phyloP scores from a whole-genome alignment of 2,888 invertebrate species.

The Theristus sp. region DNA sequence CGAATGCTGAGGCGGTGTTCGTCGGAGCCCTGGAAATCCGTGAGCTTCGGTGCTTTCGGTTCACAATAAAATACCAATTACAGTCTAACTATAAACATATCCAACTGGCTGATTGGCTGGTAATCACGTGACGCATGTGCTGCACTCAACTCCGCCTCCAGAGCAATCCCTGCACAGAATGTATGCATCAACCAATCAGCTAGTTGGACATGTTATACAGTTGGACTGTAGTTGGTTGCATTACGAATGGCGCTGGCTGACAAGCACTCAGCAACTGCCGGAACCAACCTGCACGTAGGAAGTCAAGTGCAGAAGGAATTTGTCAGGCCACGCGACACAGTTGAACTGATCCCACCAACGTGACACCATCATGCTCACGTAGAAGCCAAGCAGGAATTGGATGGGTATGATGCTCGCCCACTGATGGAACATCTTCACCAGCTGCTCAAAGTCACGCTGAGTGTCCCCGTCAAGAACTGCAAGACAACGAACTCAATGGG shows the following conservation, averaged over 20 bases:
- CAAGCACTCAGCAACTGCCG: too few relatives aligned
- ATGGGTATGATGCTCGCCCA: not conserved
- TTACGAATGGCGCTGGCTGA: too few relatives aligned
- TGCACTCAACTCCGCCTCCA: too few relatives aligned
- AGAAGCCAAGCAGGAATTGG: slow-evolving; percentile 3
- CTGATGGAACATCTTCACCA: not conserved
- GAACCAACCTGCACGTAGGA: not conserved
- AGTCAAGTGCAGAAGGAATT: not conserved
- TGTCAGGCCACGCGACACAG: slow-evolving; percentile 1
- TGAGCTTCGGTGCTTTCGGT: too few relatives aligned
- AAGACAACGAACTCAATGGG: not conserved
- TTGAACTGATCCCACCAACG: slow-evolving; percentile 4
- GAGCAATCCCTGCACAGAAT: too few relatives aligned
- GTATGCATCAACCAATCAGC: too few relatives aligned
- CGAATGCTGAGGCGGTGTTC: not conserved
- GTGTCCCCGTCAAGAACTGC: not conserved
- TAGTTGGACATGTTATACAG: too few relatives aligned
- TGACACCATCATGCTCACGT: not conserved
- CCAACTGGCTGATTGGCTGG: too few relatives aligned
- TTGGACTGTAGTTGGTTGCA: too few relatives aligned
- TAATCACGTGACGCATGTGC: too few relatives aligned
- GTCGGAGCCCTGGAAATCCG: not conserved
- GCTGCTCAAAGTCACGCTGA: not conserved
- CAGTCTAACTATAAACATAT: too few relatives aligned
- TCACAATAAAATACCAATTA: too few relatives aligned